These are phyloP conservation scores for Drymonia ruficornis DNA, from an alignment of 2,888 invertebrate species.

Conservation along the genomic window DNA sequence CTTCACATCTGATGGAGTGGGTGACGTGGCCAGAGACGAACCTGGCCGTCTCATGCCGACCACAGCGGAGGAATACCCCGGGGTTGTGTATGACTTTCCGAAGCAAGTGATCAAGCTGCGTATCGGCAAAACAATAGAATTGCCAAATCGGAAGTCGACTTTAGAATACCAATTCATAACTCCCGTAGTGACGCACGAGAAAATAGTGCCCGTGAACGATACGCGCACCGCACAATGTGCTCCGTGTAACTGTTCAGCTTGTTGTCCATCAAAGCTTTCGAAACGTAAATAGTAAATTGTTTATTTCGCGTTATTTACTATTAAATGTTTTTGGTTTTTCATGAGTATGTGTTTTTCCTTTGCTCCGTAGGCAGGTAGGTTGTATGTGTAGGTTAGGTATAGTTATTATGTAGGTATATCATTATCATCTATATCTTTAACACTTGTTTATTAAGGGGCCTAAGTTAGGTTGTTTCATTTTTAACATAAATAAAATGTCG, in stretches of 20 bases:
- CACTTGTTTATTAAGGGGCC: constrained; percentile 8
- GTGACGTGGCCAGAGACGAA: constrained; percentile 71
- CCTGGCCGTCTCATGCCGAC: constrained; percentile 61
- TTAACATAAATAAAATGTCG: constrained; percentile 50
- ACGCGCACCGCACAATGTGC: constrained; percentile 70
- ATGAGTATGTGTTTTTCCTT: constrained; percentile 15
- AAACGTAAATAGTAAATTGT: constrained; percentile 27
- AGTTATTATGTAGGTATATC: not conserved
- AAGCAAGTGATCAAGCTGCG: constrained; percentile 73
- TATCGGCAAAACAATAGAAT: constrained; percentile 68
- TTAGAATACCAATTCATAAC: constrained; percentile 77
- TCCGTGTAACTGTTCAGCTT: constrained; percentile 46
- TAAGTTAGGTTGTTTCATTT: constrained; percentile 17
- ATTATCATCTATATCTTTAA: not conserved
- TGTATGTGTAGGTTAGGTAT: too few species aligned
- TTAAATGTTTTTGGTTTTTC: constrained; percentile 32
- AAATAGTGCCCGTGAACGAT: constrained; percentile 60
- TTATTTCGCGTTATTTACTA: constrained; percentile 18
- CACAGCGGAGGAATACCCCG: constrained; percentile 60
- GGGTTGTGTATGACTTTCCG: constrained; percentile 69
- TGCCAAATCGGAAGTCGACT: constrained; percentile 71
- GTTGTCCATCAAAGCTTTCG: constrained; percentile 42
- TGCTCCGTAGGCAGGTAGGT: not conserved
- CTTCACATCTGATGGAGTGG: constrained; percentile 71
- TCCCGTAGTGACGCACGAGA: constrained; percentile 54